Conservation (phyloP, 2,797 vertebrate genomes). For the Pipistrellus pygmaeus region DNA sequence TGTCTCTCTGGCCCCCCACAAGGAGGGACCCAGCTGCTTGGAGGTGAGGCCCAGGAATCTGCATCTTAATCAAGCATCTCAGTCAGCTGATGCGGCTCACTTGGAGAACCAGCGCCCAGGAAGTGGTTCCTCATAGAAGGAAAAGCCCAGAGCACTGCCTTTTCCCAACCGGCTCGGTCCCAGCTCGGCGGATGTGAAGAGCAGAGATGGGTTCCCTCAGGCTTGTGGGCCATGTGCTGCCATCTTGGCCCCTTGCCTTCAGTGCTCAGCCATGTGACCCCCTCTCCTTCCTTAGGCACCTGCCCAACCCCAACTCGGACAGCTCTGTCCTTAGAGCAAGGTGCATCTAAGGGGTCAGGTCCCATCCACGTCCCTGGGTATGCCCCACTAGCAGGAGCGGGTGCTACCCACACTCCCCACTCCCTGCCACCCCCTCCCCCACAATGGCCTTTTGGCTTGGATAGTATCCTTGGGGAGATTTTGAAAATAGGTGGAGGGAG, state of each 20-base stretch:
- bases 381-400: neutral
- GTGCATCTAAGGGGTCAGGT: neutral
- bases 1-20: neutral
- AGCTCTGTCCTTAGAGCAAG: neutral
- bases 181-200: neutral
- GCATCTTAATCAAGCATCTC: neutral
- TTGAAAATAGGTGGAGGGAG: neutral
- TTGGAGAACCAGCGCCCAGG: neutral
- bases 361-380: neutral
- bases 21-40: neutral
- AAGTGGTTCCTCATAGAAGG: neutral
- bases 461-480: neutral
- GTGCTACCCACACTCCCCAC: neutral
- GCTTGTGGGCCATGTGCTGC: neutral
- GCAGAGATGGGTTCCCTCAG: neutral
- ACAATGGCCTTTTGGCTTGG: neutral
- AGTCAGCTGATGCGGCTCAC: neutral
- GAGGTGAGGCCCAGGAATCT: neutral
- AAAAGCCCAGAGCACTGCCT: neutral
- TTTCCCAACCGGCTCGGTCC: neutral
- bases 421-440: accelerated
- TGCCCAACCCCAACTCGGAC: neutral
- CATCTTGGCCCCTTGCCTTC: neutral
- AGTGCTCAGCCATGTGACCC: neutral
- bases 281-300: neutral